Evolutionary conservation across 2,888 invertebrate species (phyloP), one percentile per base, ranked within the genome.

Genomic region (Leptopterna dolabrata): DNA sequence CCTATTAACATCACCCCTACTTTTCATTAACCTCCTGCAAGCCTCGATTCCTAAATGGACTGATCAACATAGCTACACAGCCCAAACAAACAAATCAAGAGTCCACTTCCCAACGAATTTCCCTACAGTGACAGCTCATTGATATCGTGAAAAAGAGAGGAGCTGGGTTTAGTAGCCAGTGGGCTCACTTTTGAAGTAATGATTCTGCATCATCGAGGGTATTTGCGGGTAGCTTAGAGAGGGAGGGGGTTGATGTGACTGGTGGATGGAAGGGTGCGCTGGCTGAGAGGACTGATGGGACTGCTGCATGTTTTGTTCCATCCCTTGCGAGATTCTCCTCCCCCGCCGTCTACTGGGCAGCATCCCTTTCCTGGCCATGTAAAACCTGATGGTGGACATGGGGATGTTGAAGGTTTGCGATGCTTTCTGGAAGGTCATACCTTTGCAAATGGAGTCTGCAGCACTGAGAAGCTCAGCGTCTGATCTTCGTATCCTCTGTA

Each of bases 401-500:
- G 97, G 97, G 92, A 97, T 96, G 91, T 96, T 96, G 92, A 96
- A 97, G 93, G 96, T 96, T 91, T 96, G 96, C 88, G 96, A 96
- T 43, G 96, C 96, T 0, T 95, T 96, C 92, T 96, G 96, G 93
- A 96, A 97, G 90, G 97, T 97, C 92, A 95, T 95, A 0, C 97
- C 96, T 86, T 96, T 94, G n/a, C 96, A 95, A 89, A 97, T 96
- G 92, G 96, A 96, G 91, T 96, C 96, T 2, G 96, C 96, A 0
- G 89, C 89, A 73, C 87, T 86, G 9, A 88, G 89, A 16, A 89
- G 87, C 82, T 89, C 88, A n/a, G 89, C 89, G 83, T 89, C 89
- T 19, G 88, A 89, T 55, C 88, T 83, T 19, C 89, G 88, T 88
- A 89, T 89, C 84, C 87, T 88, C 82, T 88, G 88, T 41, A 89